phyloP scores from a whole-genome alignment of 2,113 vertebrate species.

The Sinosuthora webbiana region DNA sequence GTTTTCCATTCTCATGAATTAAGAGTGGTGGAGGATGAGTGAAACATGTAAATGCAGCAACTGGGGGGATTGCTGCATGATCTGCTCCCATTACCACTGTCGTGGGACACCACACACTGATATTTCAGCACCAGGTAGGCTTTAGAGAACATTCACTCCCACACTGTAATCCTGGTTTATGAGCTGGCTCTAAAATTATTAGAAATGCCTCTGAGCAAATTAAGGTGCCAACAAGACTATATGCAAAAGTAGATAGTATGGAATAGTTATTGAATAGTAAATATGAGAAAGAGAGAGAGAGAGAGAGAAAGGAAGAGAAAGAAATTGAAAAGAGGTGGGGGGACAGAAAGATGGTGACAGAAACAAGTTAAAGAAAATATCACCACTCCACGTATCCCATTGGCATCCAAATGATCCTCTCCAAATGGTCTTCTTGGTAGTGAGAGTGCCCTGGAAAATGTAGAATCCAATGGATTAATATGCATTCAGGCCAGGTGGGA shows the following conservation, averaged over 20 bases:
- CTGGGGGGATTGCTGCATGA: not conserved
- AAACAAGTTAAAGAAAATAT: not conserved
- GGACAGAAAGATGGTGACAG: not conserved
- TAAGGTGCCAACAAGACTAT: not conserved
- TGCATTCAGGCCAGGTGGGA: not conserved
- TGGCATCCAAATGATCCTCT: not conserved
- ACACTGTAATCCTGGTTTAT: not conserved
- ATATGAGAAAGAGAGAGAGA: not conserved
- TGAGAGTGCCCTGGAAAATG: not conserved
- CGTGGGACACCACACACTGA: rapidly evolving
- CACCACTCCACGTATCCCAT: not conserved
- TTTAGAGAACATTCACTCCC: not conserved
- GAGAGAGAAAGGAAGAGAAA: not conserved
- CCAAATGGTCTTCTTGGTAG: not conserved
- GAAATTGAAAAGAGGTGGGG: not conserved
- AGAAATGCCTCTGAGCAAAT: not conserved
- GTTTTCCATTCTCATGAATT: not conserved
- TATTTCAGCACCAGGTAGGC: not conserved
- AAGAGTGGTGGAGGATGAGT: not conserved
- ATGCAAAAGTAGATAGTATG: not conserved
- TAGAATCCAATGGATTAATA: not conserved
- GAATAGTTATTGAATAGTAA: not conserved
- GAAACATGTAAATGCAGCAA: not conserved
- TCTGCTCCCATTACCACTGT: not conserved
- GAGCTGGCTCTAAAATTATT: not conserved